A percentile compares a stretch with the other conserved stretches of the same genome.
phyloP scores from a whole-genome alignment of 1,140 invertebrate genomes.

The Pseudomyrmex flavicornis region DNA sequence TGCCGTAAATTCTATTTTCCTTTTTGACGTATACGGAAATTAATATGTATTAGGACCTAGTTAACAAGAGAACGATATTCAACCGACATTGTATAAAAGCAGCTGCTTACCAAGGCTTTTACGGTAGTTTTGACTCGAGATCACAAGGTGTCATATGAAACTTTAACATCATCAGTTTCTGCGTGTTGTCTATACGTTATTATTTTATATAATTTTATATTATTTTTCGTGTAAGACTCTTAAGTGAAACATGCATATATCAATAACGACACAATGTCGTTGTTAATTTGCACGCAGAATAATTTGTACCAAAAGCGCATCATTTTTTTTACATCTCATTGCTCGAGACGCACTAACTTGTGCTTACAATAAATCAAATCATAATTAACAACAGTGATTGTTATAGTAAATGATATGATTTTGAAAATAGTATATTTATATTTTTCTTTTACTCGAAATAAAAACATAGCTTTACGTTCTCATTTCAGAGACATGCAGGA shows the following conservation, averaged over 20 bases:
- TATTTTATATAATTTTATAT: background rate
- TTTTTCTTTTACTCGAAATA: too few species aligned
- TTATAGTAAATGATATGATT: background rate
- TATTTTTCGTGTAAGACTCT: background rate
- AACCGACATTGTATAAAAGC: conserved; percentile 28
- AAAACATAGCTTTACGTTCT: background rate
- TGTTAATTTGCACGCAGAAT: background rate
- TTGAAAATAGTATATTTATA: too few species aligned
- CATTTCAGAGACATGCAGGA: conserved; percentile 60
- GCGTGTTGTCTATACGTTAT: background rate
- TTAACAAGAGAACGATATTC: background rate
- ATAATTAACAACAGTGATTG: background rate
- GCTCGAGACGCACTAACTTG: too few species aligned
- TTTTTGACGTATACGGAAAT: conserved; percentile 22
- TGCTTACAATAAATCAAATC: background rate
- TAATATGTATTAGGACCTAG: conserved; percentile 23
- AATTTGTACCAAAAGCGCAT: background rate
- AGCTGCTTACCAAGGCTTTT: background rate
- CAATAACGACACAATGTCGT: too few species aligned
- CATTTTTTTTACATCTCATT: too few species aligned
- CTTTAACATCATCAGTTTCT: background rate
- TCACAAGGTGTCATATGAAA: background rate
- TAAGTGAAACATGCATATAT: background rate
- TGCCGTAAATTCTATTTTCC: conserved; percentile 18
- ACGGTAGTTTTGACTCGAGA: background rate